Base-by-base conservation (phyloP, 92 coral and sea anemone species). In the Epizoanthus stellaris region DNA sequence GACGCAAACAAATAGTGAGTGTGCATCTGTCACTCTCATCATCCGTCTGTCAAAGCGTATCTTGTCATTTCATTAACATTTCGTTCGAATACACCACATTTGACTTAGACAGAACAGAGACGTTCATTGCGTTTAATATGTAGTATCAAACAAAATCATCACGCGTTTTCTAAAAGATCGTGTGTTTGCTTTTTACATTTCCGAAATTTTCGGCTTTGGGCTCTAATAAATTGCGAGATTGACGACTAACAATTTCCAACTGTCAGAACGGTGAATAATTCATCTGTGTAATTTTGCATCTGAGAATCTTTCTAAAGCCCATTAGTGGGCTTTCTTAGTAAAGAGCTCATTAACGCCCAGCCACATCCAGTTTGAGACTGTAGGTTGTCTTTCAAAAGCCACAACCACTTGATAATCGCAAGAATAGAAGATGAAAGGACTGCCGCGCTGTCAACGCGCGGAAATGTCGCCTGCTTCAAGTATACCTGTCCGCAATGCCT, bases 391-490 rank as follows among this genome's bases (percentile, higher is more conserved):
- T 82, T 85, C 73, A 83, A 77, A 76, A 87, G 57, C 81, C 77
- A 82, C 91, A 92, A 87, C 81, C 84, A 86, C 80, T 90, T 87
- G 79, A 69, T 89, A 90, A 94, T 94, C 92, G 89, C 81, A 75
- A 58, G 88, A 72, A 63, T 80, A 70, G 73, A 73, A 92, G 92
- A 87, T 94, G 85, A 94, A 90, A 94, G 91, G 34, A 49, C 64
- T 13, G 81, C 98, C 98, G 98, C 88, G 77, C 83, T 94, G 98
- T 94, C 98, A 92, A 60, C 91, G 89, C 89, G 91, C 91, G 95
- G 98, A 94, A 94, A 90, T 89, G 91, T 94, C 98, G 82, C 83
- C 91, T 70, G 88, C 80, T 86, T 94, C 98, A 92, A 94, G 98
- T 77, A 63, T 45, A n/a, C 60, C 83, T 79, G 83, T 45, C 83